Evolutionary conservation across 2,888 invertebrate genomes (phyloP).

Genomic region (Ischnus inquisitorius): DNA sequence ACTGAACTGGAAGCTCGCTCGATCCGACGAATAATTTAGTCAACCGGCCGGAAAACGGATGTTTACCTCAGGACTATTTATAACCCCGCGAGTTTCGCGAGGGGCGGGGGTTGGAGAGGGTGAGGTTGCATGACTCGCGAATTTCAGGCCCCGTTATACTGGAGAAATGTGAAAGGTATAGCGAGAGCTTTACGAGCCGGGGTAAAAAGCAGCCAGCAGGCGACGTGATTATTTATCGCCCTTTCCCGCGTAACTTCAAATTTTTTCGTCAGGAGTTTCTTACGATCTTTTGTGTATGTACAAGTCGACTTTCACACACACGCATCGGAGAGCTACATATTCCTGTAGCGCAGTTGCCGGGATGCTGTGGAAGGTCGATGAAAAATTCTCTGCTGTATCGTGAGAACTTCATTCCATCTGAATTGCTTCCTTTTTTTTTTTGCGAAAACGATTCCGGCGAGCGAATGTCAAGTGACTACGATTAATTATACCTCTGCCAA

Average conservation of each 20-base stretch:
- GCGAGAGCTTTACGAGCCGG: constrained; percentile 60
- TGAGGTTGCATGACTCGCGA: constrained; percentile 43
- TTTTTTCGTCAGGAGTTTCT: constrained; percentile 44
- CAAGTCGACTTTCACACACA: background rate
- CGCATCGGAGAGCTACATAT: background rate
- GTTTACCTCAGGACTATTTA: constrained; percentile 64
- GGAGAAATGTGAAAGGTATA: constrained; percentile 47
- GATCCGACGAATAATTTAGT: constrained; percentile 66
- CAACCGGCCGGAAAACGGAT: constrained; percentile 64
- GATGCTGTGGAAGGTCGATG: background rate
- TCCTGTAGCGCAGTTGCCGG: background rate
- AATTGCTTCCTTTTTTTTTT: background rate
- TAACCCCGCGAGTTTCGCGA: constrained; percentile 48
- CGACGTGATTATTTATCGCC: constrained; percentile 63
- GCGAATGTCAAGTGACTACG: background rate
- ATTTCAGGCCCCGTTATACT: constrained; percentile 46
- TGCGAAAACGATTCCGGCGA: background rate
- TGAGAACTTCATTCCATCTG: background rate
- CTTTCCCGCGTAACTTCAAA: constrained; percentile 49
- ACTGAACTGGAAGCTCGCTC: constrained; percentile 15
- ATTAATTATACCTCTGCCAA: background rate
- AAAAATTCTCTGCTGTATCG: background rate
- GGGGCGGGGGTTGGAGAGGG: constrained; percentile 10
- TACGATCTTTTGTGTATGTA: constrained; percentile 21
- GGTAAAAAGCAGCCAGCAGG: constrained; percentile 41